Percentiles rank a stretch among this genome's conserved stretches.
phyloP scores from a whole-genome alignment of 2,797 vertebrate species.

The Lerista edwardsae region DNA sequence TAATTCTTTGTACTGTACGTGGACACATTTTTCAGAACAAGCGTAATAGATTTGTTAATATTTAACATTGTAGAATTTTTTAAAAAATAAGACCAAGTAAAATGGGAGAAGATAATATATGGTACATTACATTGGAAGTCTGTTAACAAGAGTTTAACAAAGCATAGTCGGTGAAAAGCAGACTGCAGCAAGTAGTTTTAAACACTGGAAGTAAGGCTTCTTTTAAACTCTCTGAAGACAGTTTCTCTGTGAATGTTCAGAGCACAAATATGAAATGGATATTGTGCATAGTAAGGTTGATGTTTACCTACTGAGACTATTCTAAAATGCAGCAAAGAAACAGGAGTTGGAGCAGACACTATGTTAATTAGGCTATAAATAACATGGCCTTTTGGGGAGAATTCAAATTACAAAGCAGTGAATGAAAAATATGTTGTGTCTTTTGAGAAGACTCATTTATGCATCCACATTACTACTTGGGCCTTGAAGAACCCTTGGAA shows the following conservation, averaged over 20 bases:
- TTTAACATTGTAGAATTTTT: neutral
- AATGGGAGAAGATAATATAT: neutral
- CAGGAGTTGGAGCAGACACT: neutral
- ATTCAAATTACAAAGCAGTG: neutral
- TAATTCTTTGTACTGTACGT: neutral
- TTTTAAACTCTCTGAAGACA: neutral
- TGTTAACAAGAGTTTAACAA: neutral
- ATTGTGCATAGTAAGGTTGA: neutral
- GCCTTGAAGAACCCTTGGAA: neutral
- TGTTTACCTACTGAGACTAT: neutral
- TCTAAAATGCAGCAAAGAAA: slow-evolving; percentile 1
- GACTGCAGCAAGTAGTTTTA: neutral
- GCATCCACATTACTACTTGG: neutral
- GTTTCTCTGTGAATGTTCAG: neutral
- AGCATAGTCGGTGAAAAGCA: neutral
- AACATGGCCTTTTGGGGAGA: neutral
- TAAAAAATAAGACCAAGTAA: neutral
- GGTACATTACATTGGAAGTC: neutral
- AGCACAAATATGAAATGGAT: neutral
- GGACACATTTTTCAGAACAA: neutral
- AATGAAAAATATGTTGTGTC: neutral
- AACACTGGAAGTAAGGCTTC: too few species aligned
- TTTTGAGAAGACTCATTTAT: neutral
- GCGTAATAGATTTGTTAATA: neutral
- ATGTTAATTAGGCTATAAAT: slow-evolving; percentile 20